These are phyloP conservation scores for Molossus molossus DNA, from an alignment of 2,797 vertebrate species.

Conservation along the genomic window DNA sequence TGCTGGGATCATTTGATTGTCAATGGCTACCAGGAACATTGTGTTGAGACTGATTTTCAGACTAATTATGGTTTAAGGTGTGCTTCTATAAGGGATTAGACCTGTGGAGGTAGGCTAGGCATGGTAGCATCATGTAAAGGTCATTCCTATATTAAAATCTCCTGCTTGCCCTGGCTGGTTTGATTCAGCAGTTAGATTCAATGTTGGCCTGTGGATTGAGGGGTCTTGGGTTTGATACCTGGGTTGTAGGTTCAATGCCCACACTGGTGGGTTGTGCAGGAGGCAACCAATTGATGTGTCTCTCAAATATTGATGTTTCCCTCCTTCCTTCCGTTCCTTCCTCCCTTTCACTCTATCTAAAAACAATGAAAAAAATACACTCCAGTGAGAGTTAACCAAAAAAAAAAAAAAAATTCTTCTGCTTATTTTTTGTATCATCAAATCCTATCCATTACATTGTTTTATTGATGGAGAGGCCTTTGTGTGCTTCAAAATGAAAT, in stretches of 20 bases:
- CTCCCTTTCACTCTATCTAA: too few relatives aligned
- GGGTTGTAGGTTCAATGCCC: too few relatives aligned
- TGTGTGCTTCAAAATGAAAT: constrained; percentile 3
- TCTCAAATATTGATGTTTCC: not conserved
- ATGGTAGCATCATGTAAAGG: not conserved
- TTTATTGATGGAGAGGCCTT: not conserved
- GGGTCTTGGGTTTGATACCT: too few relatives aligned
- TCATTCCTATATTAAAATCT: not conserved
- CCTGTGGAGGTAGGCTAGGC: not conserved
- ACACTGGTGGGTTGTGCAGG: not conserved
- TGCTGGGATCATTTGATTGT: not conserved
- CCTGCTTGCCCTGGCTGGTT: not conserved
- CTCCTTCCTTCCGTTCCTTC: not conserved
- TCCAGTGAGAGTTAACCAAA: too few relatives aligned
- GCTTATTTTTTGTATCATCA: not conserved
- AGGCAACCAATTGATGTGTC: not conserved
- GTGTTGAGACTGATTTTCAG: not conserved
- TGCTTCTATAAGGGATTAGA: not conserved
- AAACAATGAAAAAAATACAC: too few relatives aligned
- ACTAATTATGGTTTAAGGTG: not conserved
- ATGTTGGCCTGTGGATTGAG: too few relatives aligned
- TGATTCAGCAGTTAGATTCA: too few relatives aligned
- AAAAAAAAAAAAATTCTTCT: not conserved
- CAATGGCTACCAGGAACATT: not conserved
- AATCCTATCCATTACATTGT: not conserved